Evolutionary conservation across 2,888 invertebrate species (phyloP).

Genomic region (Biston stratarius): DNA sequence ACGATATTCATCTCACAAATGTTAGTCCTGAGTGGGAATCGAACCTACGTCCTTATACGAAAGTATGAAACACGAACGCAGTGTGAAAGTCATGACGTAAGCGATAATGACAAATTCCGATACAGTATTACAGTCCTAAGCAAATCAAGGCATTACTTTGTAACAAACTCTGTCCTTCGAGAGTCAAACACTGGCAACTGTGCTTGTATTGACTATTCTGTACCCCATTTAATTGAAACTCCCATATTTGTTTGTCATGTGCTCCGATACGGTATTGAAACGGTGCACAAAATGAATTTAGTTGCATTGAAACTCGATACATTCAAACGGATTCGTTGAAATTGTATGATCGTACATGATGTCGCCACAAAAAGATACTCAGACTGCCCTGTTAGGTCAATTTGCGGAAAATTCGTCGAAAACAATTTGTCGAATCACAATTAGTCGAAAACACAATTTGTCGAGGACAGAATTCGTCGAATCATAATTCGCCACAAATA

Average conservation of each 20-base stretch:
- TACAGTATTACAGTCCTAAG: conserved; percentile 5
- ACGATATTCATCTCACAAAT: too few species aligned
- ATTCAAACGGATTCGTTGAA: neutral
- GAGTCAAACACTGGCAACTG: conserved; percentile 18
- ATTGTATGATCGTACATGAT: neutral
- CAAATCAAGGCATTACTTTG: conserved; percentile 11
- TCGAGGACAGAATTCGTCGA: too few species aligned
- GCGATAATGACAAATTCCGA: conserved; percentile 3
- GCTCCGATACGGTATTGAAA: conserved; percentile 14
- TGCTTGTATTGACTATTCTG: conserved; percentile 17
- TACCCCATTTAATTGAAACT: conserved; percentile 29
- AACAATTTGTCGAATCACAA: too few species aligned
- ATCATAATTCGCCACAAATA: too few species aligned
- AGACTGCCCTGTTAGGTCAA: neutral
- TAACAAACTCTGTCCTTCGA: conserved; percentile 13
- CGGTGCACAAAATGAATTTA: conserved; percentile 9
- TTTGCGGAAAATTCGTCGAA: too few species aligned
- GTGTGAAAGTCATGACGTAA: neutral
- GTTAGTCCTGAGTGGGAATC: too few species aligned
- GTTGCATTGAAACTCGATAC: neutral
- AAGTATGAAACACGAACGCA: neutral
- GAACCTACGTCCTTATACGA: neutral
- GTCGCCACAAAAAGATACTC: neutral
- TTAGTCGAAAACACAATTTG: too few species aligned
- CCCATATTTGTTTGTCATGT: conserved; percentile 26